Evolutionary conservation across 2,797 vertebrate genomes (phyloP), one percentile per base, ranked within the genome.

Genomic region (Lacerta bilineata): DNA sequence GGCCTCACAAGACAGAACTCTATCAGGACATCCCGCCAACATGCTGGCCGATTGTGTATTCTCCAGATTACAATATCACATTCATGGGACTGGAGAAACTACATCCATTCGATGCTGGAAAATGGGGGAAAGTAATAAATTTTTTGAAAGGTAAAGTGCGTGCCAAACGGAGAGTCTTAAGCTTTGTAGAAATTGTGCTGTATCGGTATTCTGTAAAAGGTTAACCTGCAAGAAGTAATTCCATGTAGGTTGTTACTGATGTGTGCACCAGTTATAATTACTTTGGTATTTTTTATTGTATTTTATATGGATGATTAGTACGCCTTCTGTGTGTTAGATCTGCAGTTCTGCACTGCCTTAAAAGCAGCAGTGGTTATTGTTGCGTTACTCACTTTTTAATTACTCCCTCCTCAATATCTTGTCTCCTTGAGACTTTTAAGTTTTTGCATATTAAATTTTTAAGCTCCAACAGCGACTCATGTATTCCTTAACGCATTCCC

Each of bases 1-100:
- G 98, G 96, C 95, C 96, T 90, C 98, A 98, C 93, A 83, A 81
- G 86, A 98, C 98, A 0, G 96, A 97, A 77, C 90, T 99, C 83
- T 98, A 98, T 83, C 80, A 95, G 80, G 96, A 96, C 18, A 90
- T 98, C 84, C 97, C 98, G 0, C 46, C 92, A 66, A 94, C 96
- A 86, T 97, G 97, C 66, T 97, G 98, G 96, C 99, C 99, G 39
- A 99, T 99, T 2, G 97, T 99, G 18, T 99, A 99, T 93, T 98
- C 98, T 20, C 97, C 98, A 0, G 97, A 97, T 85, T 99, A 99
- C 96, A 99, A 99, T 96, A 99, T 99, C 96, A 98, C 98, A 11
- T 99, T 99, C 91, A 96, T 99, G 98, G 98, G 99, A 78, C 95
- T 99, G 75, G 98, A 99, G 94, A 99, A 98, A 90, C 98, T 99